Evolutionary conservation across 30 jellyfish, hydroid and myxozoan species (phyloP), one percentile per base, ranked within the genome.

Genomic region (Haliclystus octoradiatus): DNA sequence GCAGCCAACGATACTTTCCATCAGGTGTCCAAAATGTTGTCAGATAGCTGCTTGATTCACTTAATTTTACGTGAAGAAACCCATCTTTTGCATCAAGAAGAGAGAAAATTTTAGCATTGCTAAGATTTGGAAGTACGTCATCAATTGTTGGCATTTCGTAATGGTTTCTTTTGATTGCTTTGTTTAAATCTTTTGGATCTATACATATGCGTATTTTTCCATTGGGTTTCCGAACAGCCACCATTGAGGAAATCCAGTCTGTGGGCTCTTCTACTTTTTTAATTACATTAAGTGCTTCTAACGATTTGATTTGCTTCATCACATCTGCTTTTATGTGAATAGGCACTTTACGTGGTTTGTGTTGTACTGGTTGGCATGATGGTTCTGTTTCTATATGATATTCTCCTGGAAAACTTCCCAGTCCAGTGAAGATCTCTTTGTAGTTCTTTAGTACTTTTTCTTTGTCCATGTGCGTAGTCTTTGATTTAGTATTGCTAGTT

Each of bases 241-340:
- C 83, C 22, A 28, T 31, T 2, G 63, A 34, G 22, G 62, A 2
- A 24, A 69, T 69, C 92, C 77, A 78, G 27, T 78, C 72, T 35
- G 92, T 78, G n/a, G 92, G 84, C 24, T 69, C 68, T 49, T 26
- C 50, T 25, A 69, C 73, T 78, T 66, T 68, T 52, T 31, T 60
- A 57, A 78, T 62, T 29, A 78, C 70, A 47, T 64, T 71, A 70
- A 30, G 19, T 63, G 49, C 28, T 22, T n/a, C 47, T 71, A 63
- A 60, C 47, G 26, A 34, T 13, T 74, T 33, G 26, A 74, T 26
- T 77, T 74, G 71, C 29, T 47, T 22, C 62, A 62, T 65, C 25
- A 2, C 32, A 33, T 70, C 57, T 70, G 2, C 81, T 50, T n/a
- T 70, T 19, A 53, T 28, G 19, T 63, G 71, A 29, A 70, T 51